Evolutionary conservation across 2,888 invertebrate genomes (phyloP), one percentile per base, ranked within the genome.

Genomic region (Drosophila mettleri): DNA sequence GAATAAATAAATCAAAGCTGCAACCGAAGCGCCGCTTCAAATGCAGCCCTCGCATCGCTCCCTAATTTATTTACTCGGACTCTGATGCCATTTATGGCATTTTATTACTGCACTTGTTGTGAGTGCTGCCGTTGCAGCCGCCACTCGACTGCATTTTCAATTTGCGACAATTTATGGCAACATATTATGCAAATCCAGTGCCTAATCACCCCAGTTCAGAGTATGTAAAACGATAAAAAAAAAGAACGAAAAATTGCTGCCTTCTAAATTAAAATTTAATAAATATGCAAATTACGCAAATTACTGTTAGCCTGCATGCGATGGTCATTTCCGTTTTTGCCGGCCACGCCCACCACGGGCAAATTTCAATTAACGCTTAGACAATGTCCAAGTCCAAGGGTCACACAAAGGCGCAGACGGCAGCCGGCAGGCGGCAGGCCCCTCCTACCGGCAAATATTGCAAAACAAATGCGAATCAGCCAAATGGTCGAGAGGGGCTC

Each of bases 21-120:
- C 63, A 65, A 22, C 53, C 46, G 54, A 59, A 63, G 53, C 38
- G 58, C 43, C 39, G 52, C 65, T 72, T 70, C 53, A 80, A 80
- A 74, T 74, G 79, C 74, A 61, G 80, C 75, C 63, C 71, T 45
- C 71, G 70, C 84, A 81, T 74, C 77, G 73, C 71, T 57, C 59
- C 74, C 85, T 85, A 85, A 87, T 85, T 85, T 85, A 85, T 85
- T 88, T 87, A 82, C 86, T 85, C 75, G 45, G 71, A 51, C 74
- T 86, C 74, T 86, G 62, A 66, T 71, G 71, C 77, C 74, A 83
- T 85, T 88, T 84, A 81, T 88, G 79, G 72, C 85, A 79, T 72
- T 63, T 72, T 58, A 46, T 54, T 58, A 41, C 51, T 64, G 52
- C 36, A 34, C 46, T 48, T 59, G 45, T 46, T 59, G 20, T 39